Conservation (phyloP, 2,113 vertebrate genomes). For the Lagopus leucura region DNA sequence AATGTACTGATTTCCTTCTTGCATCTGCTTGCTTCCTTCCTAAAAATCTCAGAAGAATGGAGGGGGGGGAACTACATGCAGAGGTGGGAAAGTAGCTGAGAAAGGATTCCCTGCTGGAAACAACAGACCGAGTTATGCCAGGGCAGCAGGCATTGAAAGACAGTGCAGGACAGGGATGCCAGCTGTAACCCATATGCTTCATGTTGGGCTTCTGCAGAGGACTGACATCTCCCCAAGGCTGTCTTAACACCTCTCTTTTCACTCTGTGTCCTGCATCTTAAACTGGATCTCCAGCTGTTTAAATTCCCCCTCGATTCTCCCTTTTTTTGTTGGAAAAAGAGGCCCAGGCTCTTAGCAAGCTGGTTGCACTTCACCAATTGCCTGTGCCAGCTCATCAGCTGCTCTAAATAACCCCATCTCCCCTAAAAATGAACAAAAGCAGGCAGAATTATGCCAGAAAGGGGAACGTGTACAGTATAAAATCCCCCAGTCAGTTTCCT, state of each 20-base stretch:
- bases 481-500: not conserved
- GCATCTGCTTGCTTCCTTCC: not conserved
- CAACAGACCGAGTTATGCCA: not conserved
- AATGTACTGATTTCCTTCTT: not conserved
- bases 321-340: not conserved
- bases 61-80: not conserved
- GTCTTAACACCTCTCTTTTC: not conserved
- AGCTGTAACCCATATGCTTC: not conserved
- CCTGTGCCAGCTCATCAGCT: not conserved
- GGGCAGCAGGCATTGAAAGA: not conserved
- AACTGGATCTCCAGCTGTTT: not conserved
- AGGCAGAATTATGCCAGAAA: not conserved
- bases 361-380: fast-evolving
- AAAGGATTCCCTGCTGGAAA: not conserved
- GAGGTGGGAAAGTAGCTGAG: not conserved
- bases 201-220: not conserved
- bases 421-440: not conserved
- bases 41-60: not conserved
- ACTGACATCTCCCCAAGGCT: not conserved
- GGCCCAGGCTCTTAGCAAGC: not conserved
- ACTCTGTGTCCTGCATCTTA: not conserved
- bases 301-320: not conserved
- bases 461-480: not conserved
- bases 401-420: not conserved
- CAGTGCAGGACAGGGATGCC: not conserved